Conservation (phyloP, 2,797 vertebrate genomes). For the Choloepus didactylus region DNA sequence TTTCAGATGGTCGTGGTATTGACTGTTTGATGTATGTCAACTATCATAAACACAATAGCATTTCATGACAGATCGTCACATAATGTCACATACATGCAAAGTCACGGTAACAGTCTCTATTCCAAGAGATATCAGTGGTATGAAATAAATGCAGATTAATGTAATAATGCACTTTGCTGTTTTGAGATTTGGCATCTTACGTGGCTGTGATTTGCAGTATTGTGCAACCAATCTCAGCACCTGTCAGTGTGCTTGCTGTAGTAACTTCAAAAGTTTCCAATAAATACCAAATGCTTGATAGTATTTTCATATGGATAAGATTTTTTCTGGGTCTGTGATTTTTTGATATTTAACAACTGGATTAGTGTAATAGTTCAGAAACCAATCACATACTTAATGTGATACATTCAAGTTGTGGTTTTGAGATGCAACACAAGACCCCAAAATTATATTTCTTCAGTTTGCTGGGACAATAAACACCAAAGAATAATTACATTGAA, state of each 20-base stretch:
- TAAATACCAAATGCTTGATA: conserved; percentile 70
- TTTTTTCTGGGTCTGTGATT: conserved; percentile 48
- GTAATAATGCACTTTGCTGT: conserved; percentile 44
- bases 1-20: conserved; percentile 66
- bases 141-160: conserved; percentile 63
- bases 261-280: conserved; percentile 72
- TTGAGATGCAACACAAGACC: conserved; percentile 41
- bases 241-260: conserved; percentile 50
- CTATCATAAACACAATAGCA: conserved; percentile 66
- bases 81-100: conserved; percentile 48
- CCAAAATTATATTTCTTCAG: conserved; percentile 16
- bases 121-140: conserved; percentile 29
- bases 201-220: conserved; percentile 42
- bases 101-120: conserved; percentile 35
- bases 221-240: conserved; percentile 25
- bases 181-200: conserved; percentile 35
- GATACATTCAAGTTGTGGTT: conserved; percentile 37
- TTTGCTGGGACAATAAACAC: background rate
- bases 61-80: conserved; percentile 66
- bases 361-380: conserved; percentile 62
- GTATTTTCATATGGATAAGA: background rate
- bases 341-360: conserved; percentile 59
- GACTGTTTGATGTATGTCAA: conserved; percentile 69
- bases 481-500: background rate
- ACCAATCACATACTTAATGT: conserved; percentile 51